Evolutionary conservation across 2,113 vertebrate genomes (phyloP), one percentile per base, ranked within the genome.

Genomic region (Myxocyprinus asiaticus): DNA sequence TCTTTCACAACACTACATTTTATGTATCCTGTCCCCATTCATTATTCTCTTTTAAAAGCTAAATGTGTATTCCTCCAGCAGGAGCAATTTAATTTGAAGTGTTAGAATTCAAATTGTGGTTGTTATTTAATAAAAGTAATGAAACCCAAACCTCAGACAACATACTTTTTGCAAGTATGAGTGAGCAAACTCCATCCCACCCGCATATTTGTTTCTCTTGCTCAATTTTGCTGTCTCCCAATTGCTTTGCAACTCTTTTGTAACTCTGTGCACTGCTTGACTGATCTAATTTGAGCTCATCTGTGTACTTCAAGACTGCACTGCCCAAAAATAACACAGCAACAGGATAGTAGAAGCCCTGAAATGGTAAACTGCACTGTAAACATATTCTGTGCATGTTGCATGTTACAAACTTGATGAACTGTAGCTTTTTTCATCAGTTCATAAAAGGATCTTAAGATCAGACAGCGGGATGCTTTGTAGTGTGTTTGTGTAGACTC

Each of bases 231-330:
- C 48, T 43, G 47, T 63, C 45, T 76, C n/a, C 58, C 17, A 9
- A 15, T 66, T 59, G 15, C 42, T 14, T 65, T 66, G 59, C 73
- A 61, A 9, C 22, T 69, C 14, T 15, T 64, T 65, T 73, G 45
- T 33, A 51, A 17, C 43, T 6, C 9, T 75, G 50, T 76, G 61
- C 42, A 86, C 81, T 73, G 79, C 87, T 88, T 78, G 87, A 88
- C 86, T 90, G 91, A 88, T 90, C 89, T 91, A 89, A 90, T 91
- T 89, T 79, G 64, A 82, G 85, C 82, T 85, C 78, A 89, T 86
- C 88, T 87, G 85, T 76, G 83, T 90, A 86, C 87, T 83, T 84
- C 86, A 77, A 74, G 79, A 77, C 84, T 74, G 84, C 82, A 81
- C 82, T 79, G 83, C 85, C 81, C 86, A 81, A 86, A 86, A 89